phyloP scores from a whole-genome alignment of 2,888 invertebrate genomes.

The Drosophila kuntzei region DNA sequence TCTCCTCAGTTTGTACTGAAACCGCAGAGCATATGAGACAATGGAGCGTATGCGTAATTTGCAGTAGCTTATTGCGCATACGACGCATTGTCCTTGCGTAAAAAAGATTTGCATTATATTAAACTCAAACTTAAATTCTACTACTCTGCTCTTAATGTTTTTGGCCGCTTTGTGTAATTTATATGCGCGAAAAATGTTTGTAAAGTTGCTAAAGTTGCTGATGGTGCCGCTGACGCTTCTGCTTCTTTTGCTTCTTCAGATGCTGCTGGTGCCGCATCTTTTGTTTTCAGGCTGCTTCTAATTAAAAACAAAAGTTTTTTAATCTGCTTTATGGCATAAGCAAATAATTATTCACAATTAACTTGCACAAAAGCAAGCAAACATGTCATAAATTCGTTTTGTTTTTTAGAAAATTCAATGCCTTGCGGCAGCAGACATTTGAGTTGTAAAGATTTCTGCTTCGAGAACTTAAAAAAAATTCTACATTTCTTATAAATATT shows the following conservation, averaged over 20 bases:
- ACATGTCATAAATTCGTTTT: conserved; percentile 48
- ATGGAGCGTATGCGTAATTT: conserved; percentile 55
- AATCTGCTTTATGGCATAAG: conserved; percentile 78
- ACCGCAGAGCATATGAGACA: conserved; percentile 12
- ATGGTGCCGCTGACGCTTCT: conserved; percentile 7
- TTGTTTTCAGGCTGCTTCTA: conserved; percentile 69
- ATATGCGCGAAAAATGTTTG: conserved; percentile 74
- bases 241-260: conserved; percentile 16
- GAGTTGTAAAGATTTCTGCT: conserved; percentile 6
- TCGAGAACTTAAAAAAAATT: not conserved
- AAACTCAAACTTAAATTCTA: conserved; percentile 60
- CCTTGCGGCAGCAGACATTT: conserved; percentile 17
- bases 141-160: conserved; percentile 43
- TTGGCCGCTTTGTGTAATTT: conserved; percentile 61
- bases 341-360: conserved; percentile 76
- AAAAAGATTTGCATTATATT: conserved; percentile 68
- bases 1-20: conserved; percentile 5
- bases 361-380: conserved; percentile 56
- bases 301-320: conserved; percentile 80
- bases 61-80: conserved; percentile 59
- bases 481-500: not conserved
- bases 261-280: conserved; percentile 56
- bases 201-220: conserved; percentile 63
- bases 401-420: conserved; percentile 8
- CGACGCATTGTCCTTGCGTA: conserved; percentile 55